phyloP scores from a whole-genome alignment of 2,797 vertebrate species.

The Poecilia gillii region DNA sequence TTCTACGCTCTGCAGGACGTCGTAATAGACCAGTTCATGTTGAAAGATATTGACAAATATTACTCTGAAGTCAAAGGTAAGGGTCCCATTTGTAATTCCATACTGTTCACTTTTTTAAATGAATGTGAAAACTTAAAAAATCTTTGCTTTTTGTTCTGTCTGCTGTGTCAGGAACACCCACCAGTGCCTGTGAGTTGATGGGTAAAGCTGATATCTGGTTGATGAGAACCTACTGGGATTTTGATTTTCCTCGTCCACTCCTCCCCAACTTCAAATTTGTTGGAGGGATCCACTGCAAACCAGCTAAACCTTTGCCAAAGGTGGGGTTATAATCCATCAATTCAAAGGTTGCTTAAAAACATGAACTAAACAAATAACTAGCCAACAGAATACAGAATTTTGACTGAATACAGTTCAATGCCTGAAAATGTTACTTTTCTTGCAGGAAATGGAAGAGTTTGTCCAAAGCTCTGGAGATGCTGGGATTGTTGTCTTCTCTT shows the following conservation, averaged over 20 bases:
- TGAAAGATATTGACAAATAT: constrained; percentile 78
- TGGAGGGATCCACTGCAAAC: constrained; percentile 36
- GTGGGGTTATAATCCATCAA: constrained; percentile 58
- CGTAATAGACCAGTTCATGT: rapidly evolving
- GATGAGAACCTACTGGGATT: no score
- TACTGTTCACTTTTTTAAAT: no score
- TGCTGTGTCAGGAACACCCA: constrained; percentile 56
- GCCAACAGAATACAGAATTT: no score
- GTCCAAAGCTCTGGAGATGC: constrained; percentile 63
- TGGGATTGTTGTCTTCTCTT: constrained; percentile 88
- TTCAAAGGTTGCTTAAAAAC: no score
- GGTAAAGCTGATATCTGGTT: constrained; percentile 34
- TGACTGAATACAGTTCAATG: background rate
- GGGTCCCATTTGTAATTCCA: background rate
- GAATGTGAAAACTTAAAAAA: no score
- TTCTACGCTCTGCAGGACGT: constrained; percentile 71
- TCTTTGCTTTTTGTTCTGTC: no score
- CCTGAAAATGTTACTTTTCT: background rate
- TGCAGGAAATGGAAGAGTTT: constrained; percentile 81
- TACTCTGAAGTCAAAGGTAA: constrained; percentile 78
- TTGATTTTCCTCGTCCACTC: constrained; percentile 72
- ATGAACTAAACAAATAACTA: no score
- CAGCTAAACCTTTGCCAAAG: constrained; percentile 88
- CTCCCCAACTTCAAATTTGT: constrained; percentile 79
- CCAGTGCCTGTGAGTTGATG: constrained; percentile 81